Evolutionary conservation across 37 sponge, comb jelly and placozoan species (phyloP).

Genomic region (Chondrilla cf. caribensis): DNA sequence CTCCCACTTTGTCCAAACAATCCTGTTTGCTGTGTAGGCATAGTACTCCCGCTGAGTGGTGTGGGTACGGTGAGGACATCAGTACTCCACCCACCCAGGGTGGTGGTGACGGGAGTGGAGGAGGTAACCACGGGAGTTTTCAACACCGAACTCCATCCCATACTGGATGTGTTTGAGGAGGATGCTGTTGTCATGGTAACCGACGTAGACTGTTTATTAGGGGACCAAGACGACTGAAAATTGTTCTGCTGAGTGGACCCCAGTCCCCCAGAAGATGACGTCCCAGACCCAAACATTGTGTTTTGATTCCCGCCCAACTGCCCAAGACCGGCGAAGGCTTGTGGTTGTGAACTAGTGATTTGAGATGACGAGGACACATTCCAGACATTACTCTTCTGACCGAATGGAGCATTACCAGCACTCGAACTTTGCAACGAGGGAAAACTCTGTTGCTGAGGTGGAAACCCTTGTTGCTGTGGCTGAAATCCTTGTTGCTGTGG

Average conservation of each 20-base stretch:
- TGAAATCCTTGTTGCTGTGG: background rate
- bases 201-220: background rate
- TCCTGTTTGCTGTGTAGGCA: no score
- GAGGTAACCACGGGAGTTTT: background rate
- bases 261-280: no score
- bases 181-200: background rate
- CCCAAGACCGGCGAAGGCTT: no score
- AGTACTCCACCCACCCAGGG: conserved; percentile 5
- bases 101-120: background rate
- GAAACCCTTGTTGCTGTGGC: background rate
- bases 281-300: no score
- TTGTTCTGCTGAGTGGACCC: no score
- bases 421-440: background rate
- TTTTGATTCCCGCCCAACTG: no score
- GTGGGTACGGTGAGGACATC: background rate
- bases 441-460: background rate
- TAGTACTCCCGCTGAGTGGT: background rate
- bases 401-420: no score
- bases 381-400: no score
- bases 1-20: no score
- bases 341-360: no score
- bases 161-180: background rate
- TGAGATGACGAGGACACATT: no score
- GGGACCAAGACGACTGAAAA: no score
- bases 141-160: background rate